Percentiles rank a stretch among this genome's conserved stretches.
Conservation (phyloP, 2,113 vertebrate species). For the Apus apus region DNA sequence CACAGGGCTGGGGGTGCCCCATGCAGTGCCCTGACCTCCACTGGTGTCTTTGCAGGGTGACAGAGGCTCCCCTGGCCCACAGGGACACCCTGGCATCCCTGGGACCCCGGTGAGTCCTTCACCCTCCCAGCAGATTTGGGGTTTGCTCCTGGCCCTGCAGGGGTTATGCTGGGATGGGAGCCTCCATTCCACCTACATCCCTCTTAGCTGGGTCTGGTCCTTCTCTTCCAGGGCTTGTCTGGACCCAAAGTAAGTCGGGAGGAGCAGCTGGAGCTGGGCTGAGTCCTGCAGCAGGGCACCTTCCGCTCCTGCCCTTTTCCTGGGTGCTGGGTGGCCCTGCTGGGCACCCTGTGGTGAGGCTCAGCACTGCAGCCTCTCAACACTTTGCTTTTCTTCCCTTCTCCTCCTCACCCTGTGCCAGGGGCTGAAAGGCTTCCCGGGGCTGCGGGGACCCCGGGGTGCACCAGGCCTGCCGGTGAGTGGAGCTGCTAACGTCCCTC, state of each 20-base stretch:
- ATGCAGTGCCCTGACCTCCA: neutral
- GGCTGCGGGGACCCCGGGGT: constrained; percentile 78
- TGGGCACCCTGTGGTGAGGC: neutral
- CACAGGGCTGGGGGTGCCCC: neutral
- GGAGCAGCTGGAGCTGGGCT: accelerated
- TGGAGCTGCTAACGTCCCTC: accelerated
- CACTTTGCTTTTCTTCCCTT: neutral
- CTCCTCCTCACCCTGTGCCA: constrained; percentile 16
- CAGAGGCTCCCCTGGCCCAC: constrained; percentile 70
- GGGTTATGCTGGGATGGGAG: neutral
- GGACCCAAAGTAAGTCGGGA: constrained; percentile 80
- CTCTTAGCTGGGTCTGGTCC: neutral
- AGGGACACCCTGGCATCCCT: constrained; percentile 75
- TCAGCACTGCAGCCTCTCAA: neutral
- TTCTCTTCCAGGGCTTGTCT: constrained; percentile 77
- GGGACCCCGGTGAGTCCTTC: constrained; percentile 79
- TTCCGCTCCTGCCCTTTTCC: neutral
- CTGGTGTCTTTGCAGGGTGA: constrained; percentile 72
- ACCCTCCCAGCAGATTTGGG: accelerated
- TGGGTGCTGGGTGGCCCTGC: accelerated
- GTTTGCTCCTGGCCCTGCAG: accelerated
- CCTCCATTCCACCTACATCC: neutral
- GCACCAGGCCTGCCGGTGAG: constrained; percentile 79
- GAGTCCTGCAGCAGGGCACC: neutral
- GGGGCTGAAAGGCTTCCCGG: constrained; percentile 86